Percentiles rank a stretch among this genome's conserved stretches.
Conservation (phyloP, 2,113 vertebrate genomes). For the Antidorcas marsupialis region DNA sequence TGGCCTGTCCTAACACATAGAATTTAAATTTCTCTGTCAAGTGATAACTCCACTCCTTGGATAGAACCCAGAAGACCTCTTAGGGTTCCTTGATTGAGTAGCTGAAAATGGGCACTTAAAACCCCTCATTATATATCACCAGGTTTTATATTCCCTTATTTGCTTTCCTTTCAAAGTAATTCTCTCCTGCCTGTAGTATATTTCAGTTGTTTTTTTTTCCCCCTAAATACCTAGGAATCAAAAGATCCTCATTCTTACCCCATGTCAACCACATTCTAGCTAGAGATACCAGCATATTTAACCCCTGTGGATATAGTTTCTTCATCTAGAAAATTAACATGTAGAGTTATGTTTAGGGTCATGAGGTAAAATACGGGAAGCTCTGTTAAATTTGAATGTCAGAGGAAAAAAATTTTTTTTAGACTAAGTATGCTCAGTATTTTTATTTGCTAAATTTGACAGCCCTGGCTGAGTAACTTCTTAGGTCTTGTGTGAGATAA, state of each 20-base stretch:
- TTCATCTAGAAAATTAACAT: neutral
- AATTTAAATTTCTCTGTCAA: slow-evolving; percentile 11
- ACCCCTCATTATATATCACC: neutral
- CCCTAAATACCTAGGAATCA: neutral
- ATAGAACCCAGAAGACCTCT: neutral
- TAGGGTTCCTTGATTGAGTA: neutral
- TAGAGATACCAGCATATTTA: neutral
- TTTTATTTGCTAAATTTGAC: neutral
- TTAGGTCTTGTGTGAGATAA: neutral
- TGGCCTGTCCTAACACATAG: neutral
- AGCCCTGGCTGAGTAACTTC: neutral
- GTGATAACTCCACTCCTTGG: neutral
- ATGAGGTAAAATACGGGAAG: neutral
- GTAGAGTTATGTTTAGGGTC: neutral
- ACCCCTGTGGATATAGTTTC: neutral
- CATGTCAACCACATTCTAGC: neutral
- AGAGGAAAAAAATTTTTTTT: neutral
- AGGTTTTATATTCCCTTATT: neutral
- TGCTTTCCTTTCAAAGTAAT: neutral
- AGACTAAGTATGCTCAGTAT: neutral
- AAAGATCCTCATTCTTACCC: neutral
- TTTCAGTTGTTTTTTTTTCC: neutral
- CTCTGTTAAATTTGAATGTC: neutral
- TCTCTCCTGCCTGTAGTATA: neutral
- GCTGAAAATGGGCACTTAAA: neutral